Evolutionary conservation across 2,113 vertebrate genomes (phyloP).

Genomic region (Sakesphorus luctuosus): DNA sequence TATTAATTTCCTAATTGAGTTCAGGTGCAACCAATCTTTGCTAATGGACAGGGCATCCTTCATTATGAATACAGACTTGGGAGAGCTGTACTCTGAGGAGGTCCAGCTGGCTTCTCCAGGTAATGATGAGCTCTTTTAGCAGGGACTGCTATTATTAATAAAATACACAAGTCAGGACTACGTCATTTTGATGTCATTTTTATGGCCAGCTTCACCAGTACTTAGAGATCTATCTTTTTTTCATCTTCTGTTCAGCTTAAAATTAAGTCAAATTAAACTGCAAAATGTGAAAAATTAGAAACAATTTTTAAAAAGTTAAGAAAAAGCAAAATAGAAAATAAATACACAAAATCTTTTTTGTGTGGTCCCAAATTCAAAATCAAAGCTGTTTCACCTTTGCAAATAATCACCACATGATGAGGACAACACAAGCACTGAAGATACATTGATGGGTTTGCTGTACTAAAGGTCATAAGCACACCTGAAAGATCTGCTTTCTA

Average conservation of each 20-base stretch:
- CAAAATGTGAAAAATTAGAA: background rate
- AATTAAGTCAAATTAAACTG: background rate
- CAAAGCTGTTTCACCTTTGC: background rate
- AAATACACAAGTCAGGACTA: background rate
- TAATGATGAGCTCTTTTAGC: background rate
- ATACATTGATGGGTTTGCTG: background rate
- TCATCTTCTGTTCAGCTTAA: background rate
- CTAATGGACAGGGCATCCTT: background rate
- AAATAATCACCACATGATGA: background rate
- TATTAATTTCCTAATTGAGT: background rate
- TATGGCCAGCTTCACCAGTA: background rate
- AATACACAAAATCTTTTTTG: background rate
- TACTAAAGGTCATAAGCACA: constrained; percentile 30
- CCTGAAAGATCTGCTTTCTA: background rate
- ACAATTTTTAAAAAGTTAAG: background rate
- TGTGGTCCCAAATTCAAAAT: background rate
- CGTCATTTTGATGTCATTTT: background rate
- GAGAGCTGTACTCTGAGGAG: background rate
- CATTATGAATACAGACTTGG: background rate
- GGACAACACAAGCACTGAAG: background rate
- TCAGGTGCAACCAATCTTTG: background rate
- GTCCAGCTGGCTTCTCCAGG: background rate
- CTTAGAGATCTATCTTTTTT: background rate
- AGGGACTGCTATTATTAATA: background rate
- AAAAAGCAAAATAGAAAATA: background rate